A percentile compares a stretch with the other conserved stretches of the same genome.
phyloP scores from a whole-genome alignment of 2,888 invertebrate genomes.

The Plutella xylostella region DNA sequence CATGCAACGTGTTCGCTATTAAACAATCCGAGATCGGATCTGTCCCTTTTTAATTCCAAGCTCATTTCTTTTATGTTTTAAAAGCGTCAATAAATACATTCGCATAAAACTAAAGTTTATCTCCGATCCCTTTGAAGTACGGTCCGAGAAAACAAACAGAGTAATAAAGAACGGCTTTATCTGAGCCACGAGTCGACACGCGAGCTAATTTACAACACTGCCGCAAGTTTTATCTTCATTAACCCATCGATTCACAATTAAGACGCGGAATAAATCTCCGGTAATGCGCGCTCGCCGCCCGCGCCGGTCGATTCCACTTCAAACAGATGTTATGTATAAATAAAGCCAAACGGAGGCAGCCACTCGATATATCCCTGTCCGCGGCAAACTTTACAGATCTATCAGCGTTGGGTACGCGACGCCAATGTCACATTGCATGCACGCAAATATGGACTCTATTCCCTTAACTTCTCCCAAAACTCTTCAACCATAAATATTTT shows the following conservation, averaged over 20 bases:
- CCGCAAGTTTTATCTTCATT: slow-evolving; percentile 70
- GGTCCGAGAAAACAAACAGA: slow-evolving; percentile 67
- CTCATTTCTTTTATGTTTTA: slow-evolving; percentile 21
- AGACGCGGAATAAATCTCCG: slow-evolving; percentile 69
- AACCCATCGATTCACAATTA: slow-evolving; percentile 71
- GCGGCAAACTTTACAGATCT: slow-evolving; percentile 69
- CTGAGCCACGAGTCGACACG: slow-evolving; percentile 68
- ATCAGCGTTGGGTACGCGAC: slow-evolving; percentile 42
- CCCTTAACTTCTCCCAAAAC: not conserved
- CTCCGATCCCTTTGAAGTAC: slow-evolving; percentile 64
- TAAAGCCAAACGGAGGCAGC: slow-evolving; percentile 69
- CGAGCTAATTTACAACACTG: slow-evolving; percentile 70
- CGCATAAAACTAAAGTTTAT: slow-evolving; percentile 63
- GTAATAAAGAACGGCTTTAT: slow-evolving; percentile 69
- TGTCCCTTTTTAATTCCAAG: not conserved
- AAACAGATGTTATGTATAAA: slow-evolving; percentile 70
- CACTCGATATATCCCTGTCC: slow-evolving; percentile 69
- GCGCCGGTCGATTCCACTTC: slow-evolving; percentile 67
- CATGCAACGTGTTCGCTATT: slow-evolving; percentile 7
- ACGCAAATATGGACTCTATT: slow-evolving; percentile 8
- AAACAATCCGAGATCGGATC: not conserved
- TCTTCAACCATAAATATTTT: not conserved
- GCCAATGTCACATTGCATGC: slow-evolving; percentile 31
- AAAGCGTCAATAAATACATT: slow-evolving; percentile 48
- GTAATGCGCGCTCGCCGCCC: slow-evolving; percentile 63